Evolutionary conservation across 2,113 vertebrate genomes (phyloP).

Genomic region (Pygoscelis antarcticus): DNA sequence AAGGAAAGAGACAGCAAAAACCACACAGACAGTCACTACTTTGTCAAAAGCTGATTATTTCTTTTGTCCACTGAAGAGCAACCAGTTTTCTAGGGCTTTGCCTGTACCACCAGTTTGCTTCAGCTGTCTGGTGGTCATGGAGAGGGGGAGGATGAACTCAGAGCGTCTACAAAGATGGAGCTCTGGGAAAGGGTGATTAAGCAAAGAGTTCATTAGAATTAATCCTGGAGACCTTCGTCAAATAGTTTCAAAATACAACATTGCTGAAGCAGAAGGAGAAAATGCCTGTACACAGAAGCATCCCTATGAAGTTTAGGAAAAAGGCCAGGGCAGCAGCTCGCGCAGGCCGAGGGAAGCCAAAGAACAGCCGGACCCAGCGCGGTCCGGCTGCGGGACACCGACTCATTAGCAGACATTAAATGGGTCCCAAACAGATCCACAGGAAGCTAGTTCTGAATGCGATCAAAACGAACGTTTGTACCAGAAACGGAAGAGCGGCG

Average conservation of each 20-base stretch:
- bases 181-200: background rate
- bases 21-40: background rate
- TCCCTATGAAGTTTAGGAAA: background rate
- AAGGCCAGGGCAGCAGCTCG: background rate
- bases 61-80: background rate
- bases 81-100: background rate
- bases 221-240: background rate
- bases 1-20: background rate
- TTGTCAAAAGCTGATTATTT: background rate
- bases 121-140: background rate
- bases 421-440: background rate
- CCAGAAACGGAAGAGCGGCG: background rate
- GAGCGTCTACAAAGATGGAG: background rate
- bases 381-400: accelerated
- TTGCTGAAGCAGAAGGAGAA: background rate
- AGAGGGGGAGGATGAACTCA: background rate
- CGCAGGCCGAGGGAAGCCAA: background rate
- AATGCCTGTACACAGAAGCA: background rate
- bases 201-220: background rate
- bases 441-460: background rate
- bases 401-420: background rate
- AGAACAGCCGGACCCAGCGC: background rate
- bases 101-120: background rate
- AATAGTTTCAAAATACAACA: background rate
- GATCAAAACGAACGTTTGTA: background rate